Evolutionary conservation across 2,797 vertebrate genomes (phyloP), one percentile per base, ranked within the genome.

Genomic region (Xiphorhynchus erythropygius): DNA sequence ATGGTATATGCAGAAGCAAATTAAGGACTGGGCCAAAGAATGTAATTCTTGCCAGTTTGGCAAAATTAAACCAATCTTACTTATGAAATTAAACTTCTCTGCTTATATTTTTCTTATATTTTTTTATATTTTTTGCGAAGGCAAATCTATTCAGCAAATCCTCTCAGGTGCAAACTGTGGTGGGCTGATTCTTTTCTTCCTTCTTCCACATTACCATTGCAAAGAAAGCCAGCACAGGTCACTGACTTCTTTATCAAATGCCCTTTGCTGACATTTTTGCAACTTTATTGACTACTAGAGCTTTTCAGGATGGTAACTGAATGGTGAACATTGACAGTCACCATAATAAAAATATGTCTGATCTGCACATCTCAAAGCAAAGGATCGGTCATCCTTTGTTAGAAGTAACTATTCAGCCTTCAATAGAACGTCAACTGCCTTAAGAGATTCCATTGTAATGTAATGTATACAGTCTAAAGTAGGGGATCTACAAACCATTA

Each of bases 51-150:
- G 55, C 60, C 78, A 79, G 25, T 28, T 18, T 96, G 94, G 57
- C 64, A 93, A 82, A 87, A 71, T 90, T 68, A 94, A 95, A 84
- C 1, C 7, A 70, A 75, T 77, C 57, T 96, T 96, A 35, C 55
- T 76, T 65, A 44, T 65, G 68, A 63, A 60, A 93, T 84, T 41
- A 63, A 94, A 87, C 30, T 60, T 90, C 33, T 52, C 63, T 65
- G 23, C 62, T 60, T 77, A 41, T 64, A 44, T 82, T 96, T 94
- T 91, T 92, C 62, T 60, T 77, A 41, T 64, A 44, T 82, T 96
- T 94, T 91, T 92, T 60, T 77, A 41, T 64, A 44, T 82, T 96
- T 94, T 91, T 92, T n/a, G n/a, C 1, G 1, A 60, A 78, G 79
- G 55, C 75, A 74, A 93, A 42, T 25, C 28, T 50, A 47, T 88